Conservation (phyloP, 2,888 invertebrate species). For the Lasioglossum marginatum region DNA sequence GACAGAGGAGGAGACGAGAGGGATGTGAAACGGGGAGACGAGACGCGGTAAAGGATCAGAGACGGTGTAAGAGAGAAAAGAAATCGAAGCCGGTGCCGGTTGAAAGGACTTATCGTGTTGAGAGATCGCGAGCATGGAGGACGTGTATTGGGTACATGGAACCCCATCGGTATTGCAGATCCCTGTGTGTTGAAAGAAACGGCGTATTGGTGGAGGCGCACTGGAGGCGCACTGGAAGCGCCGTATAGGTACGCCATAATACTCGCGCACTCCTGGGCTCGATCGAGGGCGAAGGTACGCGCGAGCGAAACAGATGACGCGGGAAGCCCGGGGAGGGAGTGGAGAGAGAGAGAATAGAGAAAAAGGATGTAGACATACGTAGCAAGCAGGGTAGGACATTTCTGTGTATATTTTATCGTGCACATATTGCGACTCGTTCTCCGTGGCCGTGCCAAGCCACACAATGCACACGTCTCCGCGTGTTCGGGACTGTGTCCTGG, state of each 20-base stretch:
- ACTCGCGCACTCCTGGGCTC: conserved; percentile 13
- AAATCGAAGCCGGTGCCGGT: conserved; percentile 65
- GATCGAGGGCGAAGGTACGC: conserved; percentile 15
- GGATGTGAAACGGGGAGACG: not conserved
- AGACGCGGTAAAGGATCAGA: not conserved
- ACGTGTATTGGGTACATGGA: conserved; percentile 66
- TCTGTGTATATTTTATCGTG: conserved; percentile 75
- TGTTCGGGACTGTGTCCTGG: conserved; percentile 21
- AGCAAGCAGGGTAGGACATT: conserved; percentile 61
- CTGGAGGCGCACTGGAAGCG: too few relatives aligned
- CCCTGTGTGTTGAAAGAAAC: conserved; percentile 58
- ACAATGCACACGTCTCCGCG: conserved; percentile 48
- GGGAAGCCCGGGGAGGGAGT: too few relatives aligned
- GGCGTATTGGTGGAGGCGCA: not conserved
- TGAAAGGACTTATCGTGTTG: conserved; percentile 73
- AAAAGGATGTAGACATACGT: conserved; percentile 58
- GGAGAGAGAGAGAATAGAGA: conserved; percentile 13
- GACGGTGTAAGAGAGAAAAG: conserved; percentile 41
- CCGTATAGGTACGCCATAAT: conserved; percentile 38
- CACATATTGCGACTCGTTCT: conserved; percentile 72
- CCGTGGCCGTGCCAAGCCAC: conserved; percentile 69
- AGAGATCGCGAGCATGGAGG: conserved; percentile 69
- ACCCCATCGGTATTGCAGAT: conserved; percentile 67
- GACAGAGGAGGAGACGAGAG: not conserved
- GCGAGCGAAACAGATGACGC: not conserved